Percentiles rank a stretch among this genome's conserved stretches.
phyloP scores from a whole-genome alignment of 2,888 invertebrate genomes.

The Entomobrya multifasciata region DNA sequence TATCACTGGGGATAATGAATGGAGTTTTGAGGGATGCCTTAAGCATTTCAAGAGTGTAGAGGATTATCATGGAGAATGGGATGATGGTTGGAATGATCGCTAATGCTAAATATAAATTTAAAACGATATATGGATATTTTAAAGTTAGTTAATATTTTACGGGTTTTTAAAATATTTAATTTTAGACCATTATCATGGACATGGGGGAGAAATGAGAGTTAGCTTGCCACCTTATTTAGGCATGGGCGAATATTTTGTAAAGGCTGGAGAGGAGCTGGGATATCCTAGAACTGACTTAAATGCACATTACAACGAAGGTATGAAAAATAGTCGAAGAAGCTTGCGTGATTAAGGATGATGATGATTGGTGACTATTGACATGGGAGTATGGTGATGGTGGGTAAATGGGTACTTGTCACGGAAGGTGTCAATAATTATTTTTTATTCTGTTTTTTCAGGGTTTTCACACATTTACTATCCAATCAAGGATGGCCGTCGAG shows the following conservation, averaged over 20 bases:
- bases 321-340: too few species aligned
- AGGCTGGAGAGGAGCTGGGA: constrained; percentile 70
- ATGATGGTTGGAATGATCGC: constrained; percentile 21
- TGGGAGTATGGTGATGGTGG: too few species aligned
- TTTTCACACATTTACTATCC: constrained; percentile 72
- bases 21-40: constrained; percentile 74
- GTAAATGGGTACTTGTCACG: too few species aligned
- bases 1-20: constrained; percentile 70
- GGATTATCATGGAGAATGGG: constrained; percentile 71
- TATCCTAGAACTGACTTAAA: constrained; percentile 66
- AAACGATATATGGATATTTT: neutral
- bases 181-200: constrained; percentile 70
- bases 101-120: neutral
- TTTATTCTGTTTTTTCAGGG: constrained; percentile 55
- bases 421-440: neutral
- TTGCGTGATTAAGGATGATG: too few species aligned
- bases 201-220: constrained; percentile 69
- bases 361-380: too few species aligned
- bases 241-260: constrained; percentile 70
- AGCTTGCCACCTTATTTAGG: constrained; percentile 65
- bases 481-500: constrained; percentile 74
- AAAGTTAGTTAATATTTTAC: neutral
- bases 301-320: constrained; percentile 62
- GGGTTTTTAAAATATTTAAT: neutral
- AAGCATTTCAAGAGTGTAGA: constrained; percentile 73